A percentile compares a stretch with the other conserved stretches of the same genome.
Conservation (phyloP, 2,797 vertebrate genomes). For the Halcyon badia region DNA sequence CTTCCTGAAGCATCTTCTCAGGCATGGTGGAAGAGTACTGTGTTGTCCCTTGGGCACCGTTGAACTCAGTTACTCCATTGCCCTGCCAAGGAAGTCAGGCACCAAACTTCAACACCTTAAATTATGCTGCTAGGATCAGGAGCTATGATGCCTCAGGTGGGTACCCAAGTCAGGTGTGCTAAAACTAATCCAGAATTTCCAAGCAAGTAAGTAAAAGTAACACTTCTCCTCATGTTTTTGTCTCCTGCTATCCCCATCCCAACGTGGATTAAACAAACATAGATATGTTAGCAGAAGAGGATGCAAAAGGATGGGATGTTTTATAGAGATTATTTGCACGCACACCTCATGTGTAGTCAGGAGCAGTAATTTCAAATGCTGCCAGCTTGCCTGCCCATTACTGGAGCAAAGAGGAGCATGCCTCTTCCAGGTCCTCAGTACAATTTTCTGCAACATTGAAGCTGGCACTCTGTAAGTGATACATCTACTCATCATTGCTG, state of each 20-base stretch:
- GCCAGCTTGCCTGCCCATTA: neutral
- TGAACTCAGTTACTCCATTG: neutral
- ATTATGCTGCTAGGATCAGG: neutral
- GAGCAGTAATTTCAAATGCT: neutral
- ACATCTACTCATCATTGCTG: neutral
- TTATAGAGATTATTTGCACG: neutral
- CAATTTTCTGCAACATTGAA: neutral
- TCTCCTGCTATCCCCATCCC: neutral
- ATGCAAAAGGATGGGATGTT: neutral
- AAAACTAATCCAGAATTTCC: conserved; percentile 17
- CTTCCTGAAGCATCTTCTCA: neutral
- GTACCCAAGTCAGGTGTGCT: neutral
- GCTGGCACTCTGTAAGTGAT: neutral
- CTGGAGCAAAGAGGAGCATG: neutral
- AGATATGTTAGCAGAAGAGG: neutral
- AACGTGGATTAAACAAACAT: neutral
- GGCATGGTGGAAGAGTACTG: accelerated
- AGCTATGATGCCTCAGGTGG: neutral
- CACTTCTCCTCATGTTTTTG: neutral
- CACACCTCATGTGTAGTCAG: neutral
- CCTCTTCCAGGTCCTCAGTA: neutral
- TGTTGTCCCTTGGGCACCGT: accelerated
- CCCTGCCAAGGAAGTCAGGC: neutral
- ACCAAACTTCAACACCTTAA: neutral
- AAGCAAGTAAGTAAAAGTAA: conserved; percentile 12